Base-by-base conservation (phyloP, 2,797 vertebrate species). In the Poeciliopsis gracilis region DNA sequence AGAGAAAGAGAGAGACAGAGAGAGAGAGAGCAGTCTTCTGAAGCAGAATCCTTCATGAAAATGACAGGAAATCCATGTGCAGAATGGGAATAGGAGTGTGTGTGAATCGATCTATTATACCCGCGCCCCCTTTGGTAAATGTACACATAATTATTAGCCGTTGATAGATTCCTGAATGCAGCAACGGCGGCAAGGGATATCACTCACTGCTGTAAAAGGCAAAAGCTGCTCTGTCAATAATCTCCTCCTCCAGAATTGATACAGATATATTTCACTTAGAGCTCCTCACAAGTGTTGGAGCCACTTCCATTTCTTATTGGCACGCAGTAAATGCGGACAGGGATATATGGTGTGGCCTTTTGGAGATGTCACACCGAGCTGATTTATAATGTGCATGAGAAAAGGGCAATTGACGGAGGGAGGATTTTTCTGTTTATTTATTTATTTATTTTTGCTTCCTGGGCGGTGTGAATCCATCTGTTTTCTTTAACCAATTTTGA, bases 91-190 rank as follows among this genome's bases (percentile, higher is more conserved):
- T 84, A 83, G 80, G 79, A 91, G 89, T 80, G 86, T 77, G 87
- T 79, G 72, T 0, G 80, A 73, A 93, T 94, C 73, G 84, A 95
- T 94, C 91, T 72, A 75, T 91, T 91, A 91, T 88, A 89, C 76
- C 86, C 2, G 3, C 72, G 82, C 79, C 76, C 57, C 89, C 87
- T 89, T 88, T 90, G 80, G 87, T 89, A 89, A 93, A 93, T 77
- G 92, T 89, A 91, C 91, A 93, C 88, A 86, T 91, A 93, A 94
- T 95, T 93, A 94, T 93, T 94, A 94, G 84, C 81, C 11, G 38
- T 86, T 92, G 93, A 93, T 90, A 90, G 90, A 91, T 92, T 85
- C 81, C 77, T 73, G 77, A 89, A 86, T 76, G 84, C 80, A 76
- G 76, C 82, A 53, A 63, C 28, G 72, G 77, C 45, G 41, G 83